A percentile compares a stretch with the other conserved stretches of the same genome.
Conservation (phyloP, 2,888 invertebrate species). For the Pachymerium ferrugineum region DNA sequence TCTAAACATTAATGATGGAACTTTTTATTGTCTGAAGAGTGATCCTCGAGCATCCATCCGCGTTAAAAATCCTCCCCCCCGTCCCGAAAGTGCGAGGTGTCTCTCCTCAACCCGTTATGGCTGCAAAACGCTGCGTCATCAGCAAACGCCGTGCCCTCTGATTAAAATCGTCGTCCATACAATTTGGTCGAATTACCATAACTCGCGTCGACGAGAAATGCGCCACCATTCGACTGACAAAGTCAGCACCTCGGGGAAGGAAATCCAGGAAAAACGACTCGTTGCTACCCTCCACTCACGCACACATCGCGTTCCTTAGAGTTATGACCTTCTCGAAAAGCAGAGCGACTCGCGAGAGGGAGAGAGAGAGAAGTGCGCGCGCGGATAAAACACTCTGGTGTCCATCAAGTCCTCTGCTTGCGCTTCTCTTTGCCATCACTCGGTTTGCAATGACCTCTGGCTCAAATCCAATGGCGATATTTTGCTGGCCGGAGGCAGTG, state of each 20-base stretch:
- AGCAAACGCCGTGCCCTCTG: slow-evolving; percentile 22
- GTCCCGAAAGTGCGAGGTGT: not conserved
- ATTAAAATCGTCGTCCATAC: slow-evolving; percentile 27
- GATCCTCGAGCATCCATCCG: slow-evolving; percentile 25
- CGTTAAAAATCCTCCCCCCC: slow-evolving; percentile 12
- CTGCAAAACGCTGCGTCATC: slow-evolving; percentile 23
- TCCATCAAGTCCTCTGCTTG: slow-evolving; percentile 10
- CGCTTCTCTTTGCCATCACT: slow-evolving; percentile 19
- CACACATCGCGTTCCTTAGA: not conserved
- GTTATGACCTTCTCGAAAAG: slow-evolving; percentile 16
- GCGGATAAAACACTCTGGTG: slow-evolving; percentile 2
- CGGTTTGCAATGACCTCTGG: slow-evolving; percentile 18
- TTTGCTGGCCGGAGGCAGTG: slow-evolving; percentile 8
- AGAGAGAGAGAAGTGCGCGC: not conserved
- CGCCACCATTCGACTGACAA: slow-evolving; percentile 17
- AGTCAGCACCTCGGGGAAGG: slow-evolving; percentile 23
- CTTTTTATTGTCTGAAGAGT: slow-evolving; percentile 25
- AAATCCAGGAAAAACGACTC: slow-evolving; percentile 20
- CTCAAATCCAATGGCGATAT: slow-evolving; percentile 21
- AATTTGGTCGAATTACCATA: slow-evolving; percentile 24
- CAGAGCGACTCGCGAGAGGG: not conserved
- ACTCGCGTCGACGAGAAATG: slow-evolving; percentile 22
- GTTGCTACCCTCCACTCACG: slow-evolving; percentile 13
- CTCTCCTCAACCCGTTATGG: slow-evolving; percentile 10
- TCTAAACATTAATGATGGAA: slow-evolving; percentile 25